Conservation (phyloP, 2,797 vertebrate species). For the Hylomyscus alleni region DNA sequence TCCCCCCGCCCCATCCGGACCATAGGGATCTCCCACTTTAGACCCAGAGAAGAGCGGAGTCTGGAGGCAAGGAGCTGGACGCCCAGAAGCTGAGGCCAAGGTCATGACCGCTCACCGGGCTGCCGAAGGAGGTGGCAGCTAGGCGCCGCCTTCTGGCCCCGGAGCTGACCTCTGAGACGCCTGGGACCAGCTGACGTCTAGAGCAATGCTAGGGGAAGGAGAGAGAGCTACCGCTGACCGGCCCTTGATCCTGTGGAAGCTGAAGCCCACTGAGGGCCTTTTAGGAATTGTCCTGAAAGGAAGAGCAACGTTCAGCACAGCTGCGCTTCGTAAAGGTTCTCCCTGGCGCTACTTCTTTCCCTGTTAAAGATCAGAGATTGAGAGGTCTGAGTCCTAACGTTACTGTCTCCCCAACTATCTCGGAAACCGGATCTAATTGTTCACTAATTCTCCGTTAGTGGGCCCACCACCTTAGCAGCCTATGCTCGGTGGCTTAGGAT, state of each 20-base stretch:
- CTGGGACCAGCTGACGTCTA: neutral
- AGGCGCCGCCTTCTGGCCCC: constrained; percentile 61
- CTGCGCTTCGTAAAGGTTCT: constrained; percentile 5
- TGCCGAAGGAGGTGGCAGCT: neutral
- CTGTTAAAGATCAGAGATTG: neutral
- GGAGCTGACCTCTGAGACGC: constrained; percentile 17
- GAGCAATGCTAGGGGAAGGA: neutral
- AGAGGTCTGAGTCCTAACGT: constrained; percentile 12
- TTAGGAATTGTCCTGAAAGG: neutral
- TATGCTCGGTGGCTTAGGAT: neutral
- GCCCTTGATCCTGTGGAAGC: neutral
- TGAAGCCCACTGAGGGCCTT: neutral
- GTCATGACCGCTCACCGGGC: constrained; percentile 36
- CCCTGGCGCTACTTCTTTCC: neutral
- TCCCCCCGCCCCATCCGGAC: neutral
- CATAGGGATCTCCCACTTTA: neutral
- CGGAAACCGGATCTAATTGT: neutral
- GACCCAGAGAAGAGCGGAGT: neutral
- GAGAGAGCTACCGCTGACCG: neutral
- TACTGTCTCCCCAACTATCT: neutral
- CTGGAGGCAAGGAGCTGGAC: neutral
- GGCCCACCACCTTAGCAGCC: neutral
- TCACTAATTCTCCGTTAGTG: neutral
- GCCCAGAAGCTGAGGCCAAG: constrained; percentile 13
- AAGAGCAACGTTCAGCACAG: constrained; percentile 31